These are phyloP conservation scores for Coregonus ussuriensis DNA, from an alignment of 2,797 vertebrate species.

Conservation along the genomic window DNA sequence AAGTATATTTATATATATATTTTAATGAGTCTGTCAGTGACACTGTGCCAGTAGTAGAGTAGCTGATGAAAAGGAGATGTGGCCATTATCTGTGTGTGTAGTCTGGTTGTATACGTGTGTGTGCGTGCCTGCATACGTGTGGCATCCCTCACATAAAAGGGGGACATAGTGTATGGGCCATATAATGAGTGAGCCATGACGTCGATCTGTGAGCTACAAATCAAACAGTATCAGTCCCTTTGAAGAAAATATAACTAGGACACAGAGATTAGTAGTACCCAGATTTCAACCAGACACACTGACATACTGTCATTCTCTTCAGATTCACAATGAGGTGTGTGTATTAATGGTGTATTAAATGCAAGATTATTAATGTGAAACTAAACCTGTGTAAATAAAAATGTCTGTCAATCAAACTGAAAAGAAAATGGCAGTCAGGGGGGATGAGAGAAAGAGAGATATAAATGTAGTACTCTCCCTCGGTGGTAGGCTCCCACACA, in stretches of 20 bases:
- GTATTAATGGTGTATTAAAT: constrained; percentile 55
- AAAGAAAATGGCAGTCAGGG: neutral
- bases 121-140: too few species aligned
- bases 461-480: neutral
- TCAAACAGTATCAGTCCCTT: neutral
- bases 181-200: neutral
- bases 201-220: neutral
- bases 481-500: neutral
- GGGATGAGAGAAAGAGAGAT: neutral
- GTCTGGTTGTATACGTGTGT: neutral
- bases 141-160: neutral
- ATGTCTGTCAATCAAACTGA: neutral
- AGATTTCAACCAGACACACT: constrained; percentile 13
- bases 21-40: too few species aligned
- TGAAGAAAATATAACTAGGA: neutral
- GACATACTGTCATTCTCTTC: constrained; percentile 16
- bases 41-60: constrained; percentile 28
- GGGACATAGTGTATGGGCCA: neutral
- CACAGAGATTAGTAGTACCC: neutral
- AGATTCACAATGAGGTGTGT: constrained; percentile 25
- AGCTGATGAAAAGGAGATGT: constrained; percentile 19
- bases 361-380: constrained; percentile 49
- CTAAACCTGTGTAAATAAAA: neutral
- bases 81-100: constrained; percentile 26
- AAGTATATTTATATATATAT: too few species aligned